Evolutionary conservation across 2,888 invertebrate species (phyloP), one percentile per base, ranked within the genome.

Genomic region (Clunio marinus): DNA sequence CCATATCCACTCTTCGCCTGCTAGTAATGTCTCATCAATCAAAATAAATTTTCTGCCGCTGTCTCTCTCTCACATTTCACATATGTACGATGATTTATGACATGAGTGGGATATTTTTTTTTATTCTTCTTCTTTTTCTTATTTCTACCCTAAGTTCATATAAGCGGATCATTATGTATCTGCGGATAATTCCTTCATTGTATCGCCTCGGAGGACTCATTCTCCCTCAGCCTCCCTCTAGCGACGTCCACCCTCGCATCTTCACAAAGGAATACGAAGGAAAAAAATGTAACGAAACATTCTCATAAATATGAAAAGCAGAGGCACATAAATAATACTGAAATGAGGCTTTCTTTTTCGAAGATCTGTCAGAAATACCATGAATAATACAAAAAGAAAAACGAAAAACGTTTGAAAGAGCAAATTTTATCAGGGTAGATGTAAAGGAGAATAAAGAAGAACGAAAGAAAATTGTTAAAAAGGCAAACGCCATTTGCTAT

Each of bases 1-100:
- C 24, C 55, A 32, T n/a, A 5, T 41, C 41, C 7, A n/a, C 58
- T 13, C 28, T 32, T 17, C 20, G 35, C 27, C 22, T 37, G 32
- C n/a, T n/a, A 37, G 37, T 60, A 41, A 60, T 41, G 37, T 41
- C 60, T 60, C 60, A 60, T 60, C 60, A 60, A 60, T 60, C 60
- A 60, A 60, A 60, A 41, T 60, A 37, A 27, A 51, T 20, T 51
- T 51, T 22, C 8, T 51, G 51, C 51, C 51, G 51, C 51, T 51
- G 51, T 51, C 51, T 51, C 22, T 51, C 45, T 13, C 8, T 51
- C 51, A 15, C 17, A n/a, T n/a, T 17, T 20, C 51, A 51, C 51
- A 51, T 51, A 51, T 51, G 51, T 17, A 17, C 22, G 22, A 60
- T 60, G 60, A 60, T 60, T 60, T 60, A 60, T 60, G 37, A 37